Evolutionary conservation across 2,888 invertebrate species (phyloP).

Genomic region (Drosophila mayaguana): DNA sequence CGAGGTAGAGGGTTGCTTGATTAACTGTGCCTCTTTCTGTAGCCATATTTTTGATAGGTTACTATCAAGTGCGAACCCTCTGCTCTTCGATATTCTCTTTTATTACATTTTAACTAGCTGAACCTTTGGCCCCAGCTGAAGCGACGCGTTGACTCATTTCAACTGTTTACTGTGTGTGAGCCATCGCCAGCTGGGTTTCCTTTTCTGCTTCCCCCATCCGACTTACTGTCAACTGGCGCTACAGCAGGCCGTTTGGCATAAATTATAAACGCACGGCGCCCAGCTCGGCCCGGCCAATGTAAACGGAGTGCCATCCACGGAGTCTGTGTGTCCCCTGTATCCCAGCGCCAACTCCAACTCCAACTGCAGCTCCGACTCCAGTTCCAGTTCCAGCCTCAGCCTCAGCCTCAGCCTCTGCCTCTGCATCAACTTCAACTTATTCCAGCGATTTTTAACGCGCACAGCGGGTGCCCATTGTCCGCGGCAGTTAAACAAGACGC

Average conservation of each 20-base stretch:
- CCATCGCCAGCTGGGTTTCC: conserved; percentile 52
- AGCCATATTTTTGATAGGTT: conserved; percentile 14
- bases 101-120: conserved; percentile 22
- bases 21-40: conserved; percentile 13
- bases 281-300: conserved; percentile 46
- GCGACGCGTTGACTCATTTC: conserved; percentile 44
- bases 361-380: background rate
- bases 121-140: conserved; percentile 19
- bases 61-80: conserved; percentile 22
- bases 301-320: conserved; percentile 48
- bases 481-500: conserved; percentile 78
- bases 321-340: conserved; percentile 9
- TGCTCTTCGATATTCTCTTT: conserved; percentile 5
- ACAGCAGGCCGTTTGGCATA: conserved; percentile 61
- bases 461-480: conserved; percentile 76
- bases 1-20: conserved; percentile 34
- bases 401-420: background rate
- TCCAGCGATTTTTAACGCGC: conserved; percentile 76
- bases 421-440: conserved; percentile 30
- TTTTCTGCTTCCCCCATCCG: conserved; percentile 26
- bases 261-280: conserved; percentile 66
- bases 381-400: conserved; percentile 2
- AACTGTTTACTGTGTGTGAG: conserved; percentile 35
- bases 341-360: conserved; percentile 1
- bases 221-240: conserved; percentile 75